Percentiles rank a stretch among this genome's conserved stretches.
Conservation (phyloP, 2,888 invertebrate genomes). For the Torymus aiolomorphi region DNA sequence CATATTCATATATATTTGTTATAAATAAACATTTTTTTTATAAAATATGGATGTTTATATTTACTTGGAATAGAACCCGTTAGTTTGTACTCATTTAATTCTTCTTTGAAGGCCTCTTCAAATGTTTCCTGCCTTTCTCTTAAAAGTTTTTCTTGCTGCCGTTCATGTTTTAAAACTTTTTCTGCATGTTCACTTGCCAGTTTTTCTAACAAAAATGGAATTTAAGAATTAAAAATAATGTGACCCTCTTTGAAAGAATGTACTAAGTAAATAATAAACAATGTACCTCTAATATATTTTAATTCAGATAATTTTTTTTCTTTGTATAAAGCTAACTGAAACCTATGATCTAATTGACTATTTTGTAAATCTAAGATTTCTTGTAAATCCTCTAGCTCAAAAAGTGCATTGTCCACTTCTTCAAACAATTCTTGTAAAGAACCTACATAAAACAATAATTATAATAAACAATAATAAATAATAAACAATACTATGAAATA, state of each 20-base stretch:
- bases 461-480: background rate
- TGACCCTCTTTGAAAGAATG: background rate
- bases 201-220: constrained; percentile 73
- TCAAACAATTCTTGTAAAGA: constrained; percentile 79
- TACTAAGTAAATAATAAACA: constrained; percentile 58
- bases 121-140: constrained; percentile 83
- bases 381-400: constrained; percentile 82
- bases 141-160: constrained; percentile 77
- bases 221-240: background rate
- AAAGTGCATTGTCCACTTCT: constrained; percentile 81
- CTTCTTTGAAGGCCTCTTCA: constrained; percentile 83
- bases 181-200: constrained; percentile 79
- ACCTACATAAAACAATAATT: constrained; percentile 65
- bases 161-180: constrained; percentile 79
- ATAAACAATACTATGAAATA: constrained; percentile 10
- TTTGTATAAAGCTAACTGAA: constrained; percentile 83
- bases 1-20: constrained; percentile 42
- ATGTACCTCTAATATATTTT: constrained; percentile 78
- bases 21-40: constrained; percentile 47
- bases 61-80: constrained; percentile 81
- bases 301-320: constrained; percentile 81
- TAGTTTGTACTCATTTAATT: constrained; percentile 81
- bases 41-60: constrained; percentile 55
- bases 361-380: constrained; percentile 84
- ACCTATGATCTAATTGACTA: constrained; percentile 83